phyloP scores from a whole-genome alignment of 2,113 vertebrate species.

The Monopterus albus region DNA sequence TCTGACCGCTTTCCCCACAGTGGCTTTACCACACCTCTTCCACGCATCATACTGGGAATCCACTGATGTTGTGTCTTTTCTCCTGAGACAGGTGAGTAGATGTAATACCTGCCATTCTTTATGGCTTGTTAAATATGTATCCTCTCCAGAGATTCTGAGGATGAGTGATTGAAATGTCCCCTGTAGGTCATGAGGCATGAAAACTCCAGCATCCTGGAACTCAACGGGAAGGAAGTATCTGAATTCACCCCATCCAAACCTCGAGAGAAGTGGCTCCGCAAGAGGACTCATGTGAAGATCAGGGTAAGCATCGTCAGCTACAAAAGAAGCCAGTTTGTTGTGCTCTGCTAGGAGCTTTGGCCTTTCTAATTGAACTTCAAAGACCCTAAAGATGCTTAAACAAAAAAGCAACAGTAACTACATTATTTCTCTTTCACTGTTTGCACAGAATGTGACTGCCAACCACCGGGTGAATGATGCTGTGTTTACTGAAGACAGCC shows the following conservation, averaged over 20 bases:
- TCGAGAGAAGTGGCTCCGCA: constrained; percentile 94
- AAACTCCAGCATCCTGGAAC: constrained; percentile 90
- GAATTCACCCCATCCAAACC: constrained; percentile 96
- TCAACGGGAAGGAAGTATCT: constrained; percentile 94
- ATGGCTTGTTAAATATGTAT: constrained; percentile 3
- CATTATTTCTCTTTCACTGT: not conserved
- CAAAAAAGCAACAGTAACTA: too few relatives aligned
- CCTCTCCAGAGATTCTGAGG: not conserved
- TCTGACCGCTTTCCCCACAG: constrained; percentile 92
- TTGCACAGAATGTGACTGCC: constrained; percentile 91
- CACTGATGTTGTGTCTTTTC: constrained; percentile 93
- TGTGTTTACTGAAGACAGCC: constrained; percentile 90
- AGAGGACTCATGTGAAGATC: constrained; percentile 94
- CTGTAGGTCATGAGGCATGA: constrained; percentile 94
- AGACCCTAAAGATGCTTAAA: too few relatives aligned
- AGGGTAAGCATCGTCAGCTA: constrained; percentile 81
- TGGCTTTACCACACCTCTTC: constrained; percentile 95
- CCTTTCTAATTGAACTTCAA: too few relatives aligned
- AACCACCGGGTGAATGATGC: constrained; percentile 96
- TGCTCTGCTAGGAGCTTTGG: not conserved
- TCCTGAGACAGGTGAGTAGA: constrained; percentile 84
- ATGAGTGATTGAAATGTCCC: constrained; percentile 16
- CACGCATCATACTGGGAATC: constrained; percentile 98
- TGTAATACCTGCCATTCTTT: not conserved
- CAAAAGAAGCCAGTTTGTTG: not conserved